Evolutionary conservation across 2,113 vertebrate genomes (phyloP).

Genomic region (Pao palembangensis): DNA sequence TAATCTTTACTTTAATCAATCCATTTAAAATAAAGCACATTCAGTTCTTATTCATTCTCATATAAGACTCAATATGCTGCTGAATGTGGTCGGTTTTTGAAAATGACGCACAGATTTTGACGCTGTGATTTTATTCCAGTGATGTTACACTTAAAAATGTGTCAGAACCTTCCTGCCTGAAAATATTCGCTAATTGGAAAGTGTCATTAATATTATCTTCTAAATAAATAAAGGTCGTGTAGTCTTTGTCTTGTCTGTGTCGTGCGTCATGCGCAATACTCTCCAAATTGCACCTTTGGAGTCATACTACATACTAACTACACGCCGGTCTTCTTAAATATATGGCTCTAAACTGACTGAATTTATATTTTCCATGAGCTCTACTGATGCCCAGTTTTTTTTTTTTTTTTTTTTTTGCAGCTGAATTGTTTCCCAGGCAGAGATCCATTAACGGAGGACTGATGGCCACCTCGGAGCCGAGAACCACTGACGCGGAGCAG

Average conservation of each 20-base stretch:
- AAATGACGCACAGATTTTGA: neutral
- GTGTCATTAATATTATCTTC: no score
- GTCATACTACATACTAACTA: neutral
- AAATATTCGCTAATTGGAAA: no score
- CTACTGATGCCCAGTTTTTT: slow-evolving; percentile 29
- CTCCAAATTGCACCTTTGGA: slow-evolving; percentile 26
- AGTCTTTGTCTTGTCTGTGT: slow-evolving; percentile 1
- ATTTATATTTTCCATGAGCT: neutral
- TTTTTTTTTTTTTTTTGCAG: slow-evolving; percentile 48
- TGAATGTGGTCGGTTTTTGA: neutral
- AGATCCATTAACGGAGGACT: slow-evolving; percentile 59
- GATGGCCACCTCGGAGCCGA: slow-evolving; percentile 92
- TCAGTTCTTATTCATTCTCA: neutral
- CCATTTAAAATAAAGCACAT: neutral
- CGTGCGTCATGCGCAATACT: slow-evolving; percentile 35
- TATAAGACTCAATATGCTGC: no score
- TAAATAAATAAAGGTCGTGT: no score
- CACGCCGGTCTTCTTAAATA: no score
- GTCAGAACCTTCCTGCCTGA: neutral
- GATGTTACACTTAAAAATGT: neutral
- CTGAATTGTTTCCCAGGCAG: slow-evolving; percentile 41
- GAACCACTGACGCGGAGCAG: slow-evolving; percentile 83
- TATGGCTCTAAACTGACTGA: neutral
- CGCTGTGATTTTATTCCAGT: neutral
- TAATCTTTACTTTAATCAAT: neutral